Evolutionary conservation across 2,113 vertebrate species (phyloP).

Genomic region (Paraplagusia blochii): DNA sequence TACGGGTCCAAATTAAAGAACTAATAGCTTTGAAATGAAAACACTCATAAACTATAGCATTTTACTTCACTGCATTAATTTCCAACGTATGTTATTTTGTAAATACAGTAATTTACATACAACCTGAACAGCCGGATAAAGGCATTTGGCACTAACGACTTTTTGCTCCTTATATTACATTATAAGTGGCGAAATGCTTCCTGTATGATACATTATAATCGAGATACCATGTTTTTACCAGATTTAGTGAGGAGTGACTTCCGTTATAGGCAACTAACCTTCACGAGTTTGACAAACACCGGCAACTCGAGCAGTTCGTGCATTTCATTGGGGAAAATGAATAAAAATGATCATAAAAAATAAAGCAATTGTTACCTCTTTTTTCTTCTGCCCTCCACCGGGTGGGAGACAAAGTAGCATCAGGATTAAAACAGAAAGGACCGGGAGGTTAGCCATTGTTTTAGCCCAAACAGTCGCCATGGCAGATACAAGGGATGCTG

Average conservation of each 20-base stretch:
- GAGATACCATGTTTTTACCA: no score
- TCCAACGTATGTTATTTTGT: no score
- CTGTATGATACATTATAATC: no score
- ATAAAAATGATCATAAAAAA: background rate
- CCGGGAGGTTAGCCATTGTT: conserved; percentile 22
- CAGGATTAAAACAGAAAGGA: conserved; percentile 42
- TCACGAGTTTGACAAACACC: conserved; percentile 20
- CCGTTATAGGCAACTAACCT: background rate
- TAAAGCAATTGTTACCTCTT: conserved; percentile 51
- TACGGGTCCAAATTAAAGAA: no score
- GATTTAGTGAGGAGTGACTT: background rate
- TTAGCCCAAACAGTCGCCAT: conserved; percentile 61
- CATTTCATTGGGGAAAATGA: background rate
- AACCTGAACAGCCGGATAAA: no score
- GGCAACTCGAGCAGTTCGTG: background rate
- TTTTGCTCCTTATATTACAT: no score
- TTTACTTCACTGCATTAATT: no score
- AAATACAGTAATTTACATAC: no score
- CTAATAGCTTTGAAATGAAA: no score
- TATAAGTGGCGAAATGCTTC: no score
- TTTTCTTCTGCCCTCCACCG: conserved; percentile 71
- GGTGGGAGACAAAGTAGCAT: conserved; percentile 51
- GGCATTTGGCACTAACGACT: no score
- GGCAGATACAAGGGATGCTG: conserved; percentile 53
- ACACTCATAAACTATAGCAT: background rate